phyloP scores from a whole-genome alignment of 2,797 vertebrate genomes.

The Onychomys torridus region DNA sequence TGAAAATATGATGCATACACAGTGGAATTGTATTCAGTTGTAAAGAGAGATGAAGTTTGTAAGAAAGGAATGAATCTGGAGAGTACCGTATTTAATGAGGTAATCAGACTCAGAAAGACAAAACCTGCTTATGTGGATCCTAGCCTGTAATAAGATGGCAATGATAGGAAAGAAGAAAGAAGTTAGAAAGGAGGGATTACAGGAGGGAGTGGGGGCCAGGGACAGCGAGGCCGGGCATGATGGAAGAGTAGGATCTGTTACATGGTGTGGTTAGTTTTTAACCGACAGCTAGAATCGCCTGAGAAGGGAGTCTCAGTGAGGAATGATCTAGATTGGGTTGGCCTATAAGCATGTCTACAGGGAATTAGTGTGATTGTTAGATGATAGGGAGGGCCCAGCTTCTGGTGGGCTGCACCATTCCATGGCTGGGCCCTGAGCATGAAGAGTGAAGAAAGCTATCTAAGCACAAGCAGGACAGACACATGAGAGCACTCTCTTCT shows the following conservation, averaged over 20 bases:
- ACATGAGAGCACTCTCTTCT: not conserved
- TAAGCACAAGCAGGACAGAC: not conserved
- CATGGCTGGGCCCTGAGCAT: not conserved
- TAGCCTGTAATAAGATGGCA: not conserved
- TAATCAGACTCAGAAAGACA: not conserved
- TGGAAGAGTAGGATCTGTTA: not conserved
- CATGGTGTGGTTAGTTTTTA: not conserved
- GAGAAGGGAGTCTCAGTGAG: not conserved
- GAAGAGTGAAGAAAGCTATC: not conserved
- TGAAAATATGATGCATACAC: not conserved
- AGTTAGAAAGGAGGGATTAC: no score
- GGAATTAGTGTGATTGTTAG: not conserved
- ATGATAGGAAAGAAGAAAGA: not conserved
- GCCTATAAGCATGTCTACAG: not conserved
- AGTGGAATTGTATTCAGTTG: not conserved
- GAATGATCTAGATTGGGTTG: not conserved
- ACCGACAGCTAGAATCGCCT: not conserved
- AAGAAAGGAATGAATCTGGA: not conserved
- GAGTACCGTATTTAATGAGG: not conserved
- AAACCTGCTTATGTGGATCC: not conserved
- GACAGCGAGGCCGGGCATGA: not conserved
- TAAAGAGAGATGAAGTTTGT: not conserved
- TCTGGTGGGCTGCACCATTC: not conserved
- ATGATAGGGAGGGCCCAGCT: not conserved
- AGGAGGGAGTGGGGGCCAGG: not conserved